phyloP scores from a whole-genome alignment of 2,888 invertebrate genomes.

The Xanthia togata region DNA sequence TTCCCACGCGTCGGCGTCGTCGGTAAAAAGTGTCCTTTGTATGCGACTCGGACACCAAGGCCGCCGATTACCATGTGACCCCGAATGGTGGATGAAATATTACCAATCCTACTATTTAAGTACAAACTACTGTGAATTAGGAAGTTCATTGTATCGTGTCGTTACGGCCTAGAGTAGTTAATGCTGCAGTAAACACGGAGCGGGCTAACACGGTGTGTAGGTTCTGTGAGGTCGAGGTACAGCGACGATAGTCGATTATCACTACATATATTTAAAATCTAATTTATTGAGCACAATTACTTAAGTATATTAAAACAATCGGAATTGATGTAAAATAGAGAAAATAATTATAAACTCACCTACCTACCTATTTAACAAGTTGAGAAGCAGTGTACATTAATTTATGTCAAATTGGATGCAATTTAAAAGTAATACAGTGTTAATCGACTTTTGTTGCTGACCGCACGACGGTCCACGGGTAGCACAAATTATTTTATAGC shows the following conservation, averaged over 20 bases:
- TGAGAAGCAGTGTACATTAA: too few relatives aligned
- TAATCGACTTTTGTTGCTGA: too few relatives aligned
- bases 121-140: constrained; percentile 64
- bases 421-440: too few relatives aligned
- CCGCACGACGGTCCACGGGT: too few relatives aligned
- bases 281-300: too few relatives aligned
- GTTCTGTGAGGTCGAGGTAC: neutral
- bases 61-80: constrained; percentile 65
- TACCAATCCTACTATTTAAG: constrained; percentile 60
- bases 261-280: neutral
- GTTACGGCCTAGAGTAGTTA: constrained; percentile 41
- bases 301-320: too few relatives aligned
- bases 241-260: neutral
- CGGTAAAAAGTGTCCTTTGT: constrained; percentile 69
- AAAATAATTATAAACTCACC: too few relatives aligned
- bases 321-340: too few relatives aligned
- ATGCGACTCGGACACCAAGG: constrained; percentile 61
- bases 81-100: constrained; percentile 63
- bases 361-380: too few relatives aligned
- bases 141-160: constrained; percentile 61
- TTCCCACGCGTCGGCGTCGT: constrained; percentile 65
- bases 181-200: constrained; percentile 39
- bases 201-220: neutral
- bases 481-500: too few relatives aligned
- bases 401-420: too few relatives aligned